Evolutionary conservation across 2,888 invertebrate species (phyloP), one percentile per base, ranked within the genome.

Genomic region (Apoda limacodes): DNA sequence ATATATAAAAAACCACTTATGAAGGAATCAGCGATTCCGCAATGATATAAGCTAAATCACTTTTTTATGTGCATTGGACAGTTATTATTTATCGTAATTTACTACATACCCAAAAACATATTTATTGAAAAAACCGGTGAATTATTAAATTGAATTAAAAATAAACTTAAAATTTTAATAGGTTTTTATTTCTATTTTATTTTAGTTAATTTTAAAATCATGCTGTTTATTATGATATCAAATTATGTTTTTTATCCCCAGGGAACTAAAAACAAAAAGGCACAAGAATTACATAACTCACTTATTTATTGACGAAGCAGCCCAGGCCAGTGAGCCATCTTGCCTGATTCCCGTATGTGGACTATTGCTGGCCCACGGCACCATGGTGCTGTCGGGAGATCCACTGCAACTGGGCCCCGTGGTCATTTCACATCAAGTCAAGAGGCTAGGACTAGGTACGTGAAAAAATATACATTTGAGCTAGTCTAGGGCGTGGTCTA

Each of bases 321-420:
- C 94, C 1, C 95, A 95, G 63, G 89, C 92, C 7, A 88, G 88
- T 0, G 96, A 97, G 67, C 90, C 96, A 0, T 35, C 48, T 11
- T 35, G 57, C 9, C 48, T 68, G 35, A 85, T 93, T 42, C 88
- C 94, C 0, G 56, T 92, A 5, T 72, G 83, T 3, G 82, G 87
- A 32, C 61, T 88, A 7, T 78, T 85, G 41, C 56, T 69, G 7
- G 52, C 57, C 4, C 46, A 50, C 2, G 86, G 87, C 0, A 87
- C 86, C 48, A 82, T 87, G 1, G 65, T 90, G 37, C 69, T 90
- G 22, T 87, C 89, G 24, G 89, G 91, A 0, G 96, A 97, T 82
- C 96, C 95, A 0, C 74, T 85, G 57, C 96, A 97, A 66, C 81
- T 97, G 25, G 95, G 94, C 1, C 93, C 96, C 1, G 87, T 94